Evolutionary conservation across 2,888 invertebrate species (phyloP), one percentile per base, ranked within the genome.

Genomic region (Barypeithes pellucidus): DNA sequence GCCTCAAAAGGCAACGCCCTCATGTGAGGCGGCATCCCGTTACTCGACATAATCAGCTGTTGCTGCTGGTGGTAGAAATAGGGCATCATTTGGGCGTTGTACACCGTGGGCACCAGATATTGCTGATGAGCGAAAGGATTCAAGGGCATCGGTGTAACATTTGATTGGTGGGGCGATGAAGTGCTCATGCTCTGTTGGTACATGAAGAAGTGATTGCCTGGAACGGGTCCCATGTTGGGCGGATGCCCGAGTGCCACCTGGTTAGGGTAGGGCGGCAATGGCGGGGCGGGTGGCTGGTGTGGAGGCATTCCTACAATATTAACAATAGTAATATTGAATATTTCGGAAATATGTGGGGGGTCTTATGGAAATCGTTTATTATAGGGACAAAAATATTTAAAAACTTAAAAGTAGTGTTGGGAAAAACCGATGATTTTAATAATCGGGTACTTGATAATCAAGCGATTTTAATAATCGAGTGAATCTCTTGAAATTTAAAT

Each of bases 111-210:
- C 57, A 89, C 87, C 1, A 89, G 86, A 76, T 88, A 88, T 76
- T 88, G 89, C n/a, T 88, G 88, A 73, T 88, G 88, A 73, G 87
- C 84, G 81, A 88, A 85, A 78, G 88, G 87, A 74, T 88, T 88
- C 60, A 88, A 60, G n/a, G 71, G 63, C 87, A 80, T 87, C 81
- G 61, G 60, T 24, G 83, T 62, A 22, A 84, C 81, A 66, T 81
- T 82, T 12, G 81, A 78, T 72, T 83, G 85, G 16, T 82, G 82
- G 7, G 82, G 80, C 5, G 81, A 81, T 33, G 85, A 80, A 8
- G 85, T 89, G 77, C 88, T 88, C 83, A 89, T 88, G 78, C 89
- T 88, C 76, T 89, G 89, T 77, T 89, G 89, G 80, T 89, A 89
- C 77, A 89, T 89, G 78, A 89, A 88, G 3, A 89, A 87, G 74